These are phyloP conservation scores for Hippoglossus hippoglossus DNA, from an alignment of 2,797 vertebrate species.

Conservation along the genomic window DNA sequence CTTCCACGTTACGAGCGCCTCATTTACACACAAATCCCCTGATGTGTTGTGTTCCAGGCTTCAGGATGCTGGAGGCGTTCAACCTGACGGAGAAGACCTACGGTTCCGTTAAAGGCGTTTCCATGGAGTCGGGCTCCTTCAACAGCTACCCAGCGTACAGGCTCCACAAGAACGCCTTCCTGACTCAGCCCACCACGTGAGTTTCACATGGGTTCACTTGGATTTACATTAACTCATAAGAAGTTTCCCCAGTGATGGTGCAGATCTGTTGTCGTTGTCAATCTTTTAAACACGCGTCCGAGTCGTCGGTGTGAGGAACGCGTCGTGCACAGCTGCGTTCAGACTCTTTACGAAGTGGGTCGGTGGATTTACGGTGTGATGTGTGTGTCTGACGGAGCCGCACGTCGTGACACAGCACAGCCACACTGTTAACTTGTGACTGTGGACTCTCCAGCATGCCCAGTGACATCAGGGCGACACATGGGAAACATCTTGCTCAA, in stretches of 20 bases:
- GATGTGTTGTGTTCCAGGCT: constrained; percentile 84
- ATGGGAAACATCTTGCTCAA: too few species aligned
- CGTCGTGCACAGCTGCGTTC: too few species aligned
- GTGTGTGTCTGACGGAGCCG: too few species aligned
- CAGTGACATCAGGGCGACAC: neutral
- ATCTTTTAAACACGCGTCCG: too few species aligned
- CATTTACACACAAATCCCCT: neutral
- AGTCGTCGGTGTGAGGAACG: too few species aligned
- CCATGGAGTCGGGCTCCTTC: constrained; percentile 95
- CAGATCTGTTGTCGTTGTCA: too few species aligned
- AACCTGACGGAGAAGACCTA: constrained; percentile 96
- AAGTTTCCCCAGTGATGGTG: too few species aligned
- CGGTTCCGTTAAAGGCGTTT: constrained; percentile 89
- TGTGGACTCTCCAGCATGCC: constrained; percentile 24
- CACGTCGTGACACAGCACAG: too few species aligned
- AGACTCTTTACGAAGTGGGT: neutral
- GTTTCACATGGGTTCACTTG: constrained; percentile 48
- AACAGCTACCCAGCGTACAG: constrained; percentile 92
- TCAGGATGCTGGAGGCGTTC: constrained; percentile 97
- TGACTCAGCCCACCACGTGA: constrained; percentile 92
- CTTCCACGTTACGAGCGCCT: neutral
- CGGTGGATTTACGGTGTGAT: too few species aligned
- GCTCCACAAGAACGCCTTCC: constrained; percentile 93
- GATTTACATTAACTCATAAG: too few species aligned
- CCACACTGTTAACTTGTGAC: neutral